Conservation (phyloP, 2,797 vertebrate species). For the Lepilemur ruficaudatus region DNA sequence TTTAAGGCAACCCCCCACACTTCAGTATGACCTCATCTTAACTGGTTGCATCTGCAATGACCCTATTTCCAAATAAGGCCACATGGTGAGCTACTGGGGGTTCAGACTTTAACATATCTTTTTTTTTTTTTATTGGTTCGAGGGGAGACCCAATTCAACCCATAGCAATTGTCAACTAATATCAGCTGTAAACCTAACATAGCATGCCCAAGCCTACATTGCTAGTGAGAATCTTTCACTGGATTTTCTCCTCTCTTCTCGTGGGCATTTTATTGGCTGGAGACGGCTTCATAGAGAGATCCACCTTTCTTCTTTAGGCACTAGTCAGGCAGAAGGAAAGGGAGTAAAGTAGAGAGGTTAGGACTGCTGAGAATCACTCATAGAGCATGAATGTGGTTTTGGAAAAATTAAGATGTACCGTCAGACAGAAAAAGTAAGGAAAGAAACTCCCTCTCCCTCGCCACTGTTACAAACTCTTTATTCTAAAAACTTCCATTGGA, state of each 20-base stretch:
- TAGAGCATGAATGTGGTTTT: neutral
- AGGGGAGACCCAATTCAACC: neutral
- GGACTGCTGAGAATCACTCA: neutral
- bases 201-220: slow-evolving; percentile 50
- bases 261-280: neutral
- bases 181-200: slow-evolving; percentile 31
- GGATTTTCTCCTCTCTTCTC: slow-evolving; percentile 3
- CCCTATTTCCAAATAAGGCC: neutral
- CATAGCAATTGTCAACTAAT: slow-evolving; percentile 69
- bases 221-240: neutral
- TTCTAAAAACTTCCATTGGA: neutral
- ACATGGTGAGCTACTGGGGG: neutral
- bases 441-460: neutral
- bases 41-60: neutral
- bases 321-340: neutral
- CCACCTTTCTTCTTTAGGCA: neutral
- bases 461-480: neutral
- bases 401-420: neutral
- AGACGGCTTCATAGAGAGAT: neutral
- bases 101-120: neutral
- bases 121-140: too few species aligned
- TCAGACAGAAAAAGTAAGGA: neutral
- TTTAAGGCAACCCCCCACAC: neutral
- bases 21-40: neutral
- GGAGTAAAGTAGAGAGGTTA: neutral